Evolutionary conservation across 2,113 vertebrate species (phyloP).

Genomic region (Gobio gobio): DNA sequence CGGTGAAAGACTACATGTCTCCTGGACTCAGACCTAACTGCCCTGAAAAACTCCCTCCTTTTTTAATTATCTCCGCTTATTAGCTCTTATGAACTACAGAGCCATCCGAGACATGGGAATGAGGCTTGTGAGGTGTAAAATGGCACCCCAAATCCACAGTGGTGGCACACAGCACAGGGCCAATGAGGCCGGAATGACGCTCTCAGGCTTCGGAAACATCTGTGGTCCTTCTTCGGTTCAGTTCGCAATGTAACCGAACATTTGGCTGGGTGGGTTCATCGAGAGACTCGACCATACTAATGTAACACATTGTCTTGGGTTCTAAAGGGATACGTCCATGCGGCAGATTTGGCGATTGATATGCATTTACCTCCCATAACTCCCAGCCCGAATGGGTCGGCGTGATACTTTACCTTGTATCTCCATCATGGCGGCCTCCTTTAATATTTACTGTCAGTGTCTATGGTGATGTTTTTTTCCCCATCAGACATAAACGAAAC

Average conservation of each 20-base stretch:
- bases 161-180: slow-evolving; percentile 78
- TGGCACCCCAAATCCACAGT: slow-evolving; percentile 76
- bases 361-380: slow-evolving; percentile 7
- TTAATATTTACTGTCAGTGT: slow-evolving; percentile 27
- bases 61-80: slow-evolving; percentile 20
- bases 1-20: slow-evolving; percentile 14
- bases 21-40: slow-evolving; percentile 39
- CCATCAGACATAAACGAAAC: slow-evolving; percentile 47
- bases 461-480: slow-evolving; percentile 5
- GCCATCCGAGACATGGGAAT: slow-evolving; percentile 32
- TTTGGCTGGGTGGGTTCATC: background rate
- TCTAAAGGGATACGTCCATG: slow-evolving; percentile 28
- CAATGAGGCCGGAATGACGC: slow-evolving; percentile 63
- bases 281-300: background rate
- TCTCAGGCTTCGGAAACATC: slow-evolving; percentile 33
- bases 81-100: slow-evolving; percentile 4
- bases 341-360: slow-evolving; percentile 20
- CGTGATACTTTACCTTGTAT: slow-evolving; percentile 5
- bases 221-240: slow-evolving; percentile 12
- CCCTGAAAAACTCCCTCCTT: slow-evolving; percentile 26
- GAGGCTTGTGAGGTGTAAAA: slow-evolving; percentile 47
- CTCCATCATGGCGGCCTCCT: slow-evolving; percentile 11
- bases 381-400: slow-evolving; percentile 2
- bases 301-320: background rate
- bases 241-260: slow-evolving; percentile 13